Evolutionary conservation across 2,797 vertebrate genomes (phyloP), one percentile per base, ranked within the genome.

Genomic region (Euthynnus affinis): DNA sequence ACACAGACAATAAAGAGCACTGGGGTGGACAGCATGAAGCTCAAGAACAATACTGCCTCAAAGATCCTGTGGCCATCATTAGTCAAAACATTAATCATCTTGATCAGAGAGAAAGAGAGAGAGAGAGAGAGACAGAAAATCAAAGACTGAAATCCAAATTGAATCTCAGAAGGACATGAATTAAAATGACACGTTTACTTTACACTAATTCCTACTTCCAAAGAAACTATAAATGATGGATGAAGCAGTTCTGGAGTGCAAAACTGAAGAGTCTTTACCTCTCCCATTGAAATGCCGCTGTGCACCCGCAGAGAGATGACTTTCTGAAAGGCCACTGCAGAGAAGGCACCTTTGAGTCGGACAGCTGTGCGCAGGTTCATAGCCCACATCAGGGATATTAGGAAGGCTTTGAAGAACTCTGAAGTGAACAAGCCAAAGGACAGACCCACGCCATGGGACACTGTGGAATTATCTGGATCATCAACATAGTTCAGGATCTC

Each of bases 71-170:
- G 93, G 27, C 96, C 94, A 52, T 97, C 96, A 10, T 68, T 95
- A 23, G 95, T 95, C 71, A 97, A 78, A 17, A 96, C 66, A 25
- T 96, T 96, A 77, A 97, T 94, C 69, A 96, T 88, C 97, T 97
- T 88, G 15, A 64, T 5, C 46, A 22, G 58, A 61, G 76, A 81
- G 49, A 81, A 71, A 52, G 34, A 63, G 46, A 72, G 23, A 57
- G 13, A 67, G 69, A 79, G 34, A 72, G 56, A 57, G 13, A 67
- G 69, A 79, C 32, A 72, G 56, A 49, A 49, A 9, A 49, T 20
- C 46, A 49, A 18, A 46, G 15, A 46, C 7, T 46, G 44, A 46
- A 46, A 46, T 46, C 5, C 17, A 6, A 6, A 46, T 7, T 46
- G 44, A 46, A 42, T 42, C 40, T 13, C 14, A 42, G 67, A 63